phyloP scores from a whole-genome alignment of 2,113 vertebrate species.

The Pipa parva region DNA sequence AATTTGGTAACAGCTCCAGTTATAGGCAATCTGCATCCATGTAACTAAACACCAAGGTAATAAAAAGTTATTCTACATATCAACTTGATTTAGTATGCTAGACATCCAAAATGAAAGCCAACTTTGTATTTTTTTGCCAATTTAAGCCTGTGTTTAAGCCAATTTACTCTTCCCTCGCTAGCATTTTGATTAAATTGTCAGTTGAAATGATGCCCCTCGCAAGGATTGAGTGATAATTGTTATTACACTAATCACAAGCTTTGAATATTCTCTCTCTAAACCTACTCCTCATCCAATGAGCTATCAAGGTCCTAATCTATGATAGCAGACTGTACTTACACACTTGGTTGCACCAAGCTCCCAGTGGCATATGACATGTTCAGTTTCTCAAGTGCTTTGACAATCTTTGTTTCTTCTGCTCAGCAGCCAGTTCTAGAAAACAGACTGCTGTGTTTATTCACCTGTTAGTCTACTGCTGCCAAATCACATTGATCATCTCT shows the following conservation, averaged over 20 bases:
- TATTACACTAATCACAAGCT: slow-evolving; percentile 40
- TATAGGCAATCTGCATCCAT: slow-evolving; percentile 33
- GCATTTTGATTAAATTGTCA: slow-evolving; percentile 38
- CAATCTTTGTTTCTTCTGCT: slow-evolving; percentile 26
- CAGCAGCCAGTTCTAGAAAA: slow-evolving; percentile 12
- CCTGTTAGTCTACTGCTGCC: slow-evolving; percentile 27
- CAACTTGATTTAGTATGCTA: slow-evolving; percentile 7
- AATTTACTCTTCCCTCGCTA: slow-evolving; percentile 8
- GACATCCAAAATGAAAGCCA: slow-evolving; percentile 6
- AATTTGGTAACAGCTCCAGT: slow-evolving; percentile 35
- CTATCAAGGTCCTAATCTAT: slow-evolving; percentile 37
- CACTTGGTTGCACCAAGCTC: slow-evolving; percentile 36
- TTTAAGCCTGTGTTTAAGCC: slow-evolving; percentile 6
- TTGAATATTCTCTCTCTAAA: slow-evolving; percentile 33
- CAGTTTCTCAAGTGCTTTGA: slow-evolving; percentile 37
- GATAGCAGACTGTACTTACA: slow-evolving; percentile 40
- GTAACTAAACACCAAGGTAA: slow-evolving; percentile 35
- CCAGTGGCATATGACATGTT: slow-evolving; percentile 35
- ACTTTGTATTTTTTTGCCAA: no score
- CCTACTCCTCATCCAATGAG: slow-evolving; percentile 29
- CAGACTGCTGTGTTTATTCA: slow-evolving; percentile 33
- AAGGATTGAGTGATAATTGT: slow-evolving; percentile 39
- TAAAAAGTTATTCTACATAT: slow-evolving; percentile 29
- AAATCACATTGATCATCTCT: slow-evolving; percentile 4
- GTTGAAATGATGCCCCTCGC: slow-evolving; percentile 23